Percentiles rank a stretch among this genome's conserved stretches.
phyloP scores from a whole-genome alignment of 2,888 invertebrate species.

The Leucoptera coffeella region DNA sequence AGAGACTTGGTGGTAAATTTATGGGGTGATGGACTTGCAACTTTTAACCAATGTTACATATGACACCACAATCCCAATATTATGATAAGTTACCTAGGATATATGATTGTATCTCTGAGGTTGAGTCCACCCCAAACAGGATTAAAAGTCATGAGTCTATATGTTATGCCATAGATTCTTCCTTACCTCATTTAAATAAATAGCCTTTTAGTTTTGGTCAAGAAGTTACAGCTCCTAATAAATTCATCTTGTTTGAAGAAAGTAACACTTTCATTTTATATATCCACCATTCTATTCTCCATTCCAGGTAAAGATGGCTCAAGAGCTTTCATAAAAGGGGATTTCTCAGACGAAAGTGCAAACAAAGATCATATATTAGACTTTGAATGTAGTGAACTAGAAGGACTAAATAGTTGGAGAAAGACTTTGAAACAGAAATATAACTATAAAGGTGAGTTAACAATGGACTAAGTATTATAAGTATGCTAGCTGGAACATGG shows the following conservation, averaged over 20 bases:
- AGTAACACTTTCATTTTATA: too few species aligned
- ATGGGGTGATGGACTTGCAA: too few species aligned
- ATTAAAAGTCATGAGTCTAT: background rate
- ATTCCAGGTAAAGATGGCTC: slow-evolving; percentile 82
- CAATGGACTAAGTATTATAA: too few species aligned
- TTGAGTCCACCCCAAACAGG: background rate
- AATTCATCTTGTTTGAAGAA: too few species aligned
- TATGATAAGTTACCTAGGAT: too few species aligned
- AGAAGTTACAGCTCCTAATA: too few species aligned
- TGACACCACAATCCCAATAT: too few species aligned
- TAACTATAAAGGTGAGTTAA: slow-evolving; percentile 70
- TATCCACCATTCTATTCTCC: too few species aligned
- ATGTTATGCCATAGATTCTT: background rate
- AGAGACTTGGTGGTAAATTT: too few species aligned
- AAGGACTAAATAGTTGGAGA: slow-evolving; percentile 74
- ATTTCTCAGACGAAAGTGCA: slow-evolving; percentile 66
- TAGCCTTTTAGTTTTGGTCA: too few species aligned
- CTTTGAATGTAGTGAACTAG: slow-evolving; percentile 61
- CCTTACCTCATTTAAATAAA: background rate
- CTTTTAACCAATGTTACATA: too few species aligned
- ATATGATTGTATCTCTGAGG: slow-evolving; percentile 1
- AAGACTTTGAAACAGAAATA: slow-evolving; percentile 82
- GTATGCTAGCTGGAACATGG: too few species aligned
- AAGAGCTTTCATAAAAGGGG: slow-evolving; percentile 83
- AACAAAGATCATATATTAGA: slow-evolving; percentile 72